Evolutionary conservation across 1,140 invertebrate genomes (phyloP).

Genomic region (Artemia franciscana): DNA sequence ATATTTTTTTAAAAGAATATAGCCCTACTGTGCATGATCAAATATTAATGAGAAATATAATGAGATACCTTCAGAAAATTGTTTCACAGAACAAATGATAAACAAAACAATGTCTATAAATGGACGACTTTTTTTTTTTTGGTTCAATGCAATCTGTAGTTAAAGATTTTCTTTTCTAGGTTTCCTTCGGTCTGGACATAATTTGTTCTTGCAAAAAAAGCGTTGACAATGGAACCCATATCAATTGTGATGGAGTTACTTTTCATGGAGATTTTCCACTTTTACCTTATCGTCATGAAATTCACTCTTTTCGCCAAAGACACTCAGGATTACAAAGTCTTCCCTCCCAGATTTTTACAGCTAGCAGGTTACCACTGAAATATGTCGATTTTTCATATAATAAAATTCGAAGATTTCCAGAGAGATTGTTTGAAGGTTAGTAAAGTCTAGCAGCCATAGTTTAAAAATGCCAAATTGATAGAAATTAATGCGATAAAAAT

Average conservation of each 20-base stretch:
- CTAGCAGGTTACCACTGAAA: constrained; percentile 35
- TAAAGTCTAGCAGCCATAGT: no score
- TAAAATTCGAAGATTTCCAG: constrained; percentile 47
- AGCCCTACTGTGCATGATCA: no score
- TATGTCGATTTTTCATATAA: constrained; percentile 59
- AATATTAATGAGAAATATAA: no score
- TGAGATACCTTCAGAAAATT: no score
- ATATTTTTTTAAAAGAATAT: no score
- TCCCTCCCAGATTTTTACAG: constrained; percentile 40
- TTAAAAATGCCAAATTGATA: no score
- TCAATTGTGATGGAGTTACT: constrained; percentile 61
- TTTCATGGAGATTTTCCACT: constrained; percentile 46
- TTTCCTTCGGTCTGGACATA: constrained; percentile 12
- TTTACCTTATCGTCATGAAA: constrained; percentile 42
- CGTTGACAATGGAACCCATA: constrained; percentile 22
- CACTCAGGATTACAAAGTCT: constrained; percentile 50
- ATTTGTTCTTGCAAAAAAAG: constrained; percentile 14
- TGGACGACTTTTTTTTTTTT: no score
- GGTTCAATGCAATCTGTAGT: no score
- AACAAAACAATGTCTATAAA: no score
- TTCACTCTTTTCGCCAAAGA: constrained; percentile 46
- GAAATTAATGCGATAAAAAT: no score
- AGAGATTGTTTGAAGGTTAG: constrained; percentile 37
- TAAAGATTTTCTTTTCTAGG: constrained; percentile 1
- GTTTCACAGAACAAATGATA: no score